Base-by-base conservation (phyloP, 1,140 invertebrate genomes). In the Conopomorpha cramerella region DNA sequence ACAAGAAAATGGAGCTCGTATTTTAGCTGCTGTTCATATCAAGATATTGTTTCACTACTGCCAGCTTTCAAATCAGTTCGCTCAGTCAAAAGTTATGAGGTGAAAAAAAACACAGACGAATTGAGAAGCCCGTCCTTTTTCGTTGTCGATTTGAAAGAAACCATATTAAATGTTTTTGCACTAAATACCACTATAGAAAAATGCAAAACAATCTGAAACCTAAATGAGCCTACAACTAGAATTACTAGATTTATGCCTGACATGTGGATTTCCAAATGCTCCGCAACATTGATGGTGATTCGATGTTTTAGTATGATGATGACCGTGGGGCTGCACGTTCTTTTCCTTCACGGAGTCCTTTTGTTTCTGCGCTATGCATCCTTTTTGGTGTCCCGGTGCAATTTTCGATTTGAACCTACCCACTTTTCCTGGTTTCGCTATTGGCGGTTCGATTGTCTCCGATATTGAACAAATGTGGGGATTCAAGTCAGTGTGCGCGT, bases 261-360 rank as follows among this genome's bases (percentile, higher is more conserved):
- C 64, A 12, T 74, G 70, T 0, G 70, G 70, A 16, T 74, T 74
- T 0, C 70, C 70, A 23, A 74, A 74, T 0, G 70, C 70, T 1
- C 70, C 67, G 36, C 70, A 74, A 18, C 70, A 74, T 33, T 74
- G 70, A 28, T 74, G 70, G 36, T 74, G 70, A 19, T 74, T 74
- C 0, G 62, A 56, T 38, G 70, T 74, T 35, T 76, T 76, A 11
- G 58, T 54, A 30, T 72, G 70, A 36, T 71, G 66, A 16, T 74
- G 70, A 0, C 70, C 70, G 16, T 76, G 70, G 0, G 66, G 65
- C n/a, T 46, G 57, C 12, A 12, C 26, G 27, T 34, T 35, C 34
- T 34, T 41, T 2, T 72, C 68, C 31, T 66, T 70, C 19, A 45
- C 49, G 1, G 51, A 34, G 11, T 55, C 51, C 41, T 64, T 67